Base-by-base conservation (phyloP, 2,113 vertebrate species). In the Archocentrus centrarchus region DNA sequence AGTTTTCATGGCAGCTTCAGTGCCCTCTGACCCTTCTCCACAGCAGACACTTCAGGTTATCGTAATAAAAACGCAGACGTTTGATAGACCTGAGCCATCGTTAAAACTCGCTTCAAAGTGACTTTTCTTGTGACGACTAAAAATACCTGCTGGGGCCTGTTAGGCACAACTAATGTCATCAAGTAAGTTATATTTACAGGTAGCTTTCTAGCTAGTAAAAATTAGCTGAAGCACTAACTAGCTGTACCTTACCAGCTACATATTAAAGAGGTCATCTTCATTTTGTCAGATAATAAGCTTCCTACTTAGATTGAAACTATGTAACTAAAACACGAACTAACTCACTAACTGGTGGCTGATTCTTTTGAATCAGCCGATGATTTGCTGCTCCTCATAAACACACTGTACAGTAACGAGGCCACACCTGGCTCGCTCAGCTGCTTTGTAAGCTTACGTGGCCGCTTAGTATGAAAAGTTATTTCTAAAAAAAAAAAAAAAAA, bases 401-500 rank as follows among this genome's bases (percentile, higher is more conserved):
- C 66, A 73, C 68, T 55, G 68, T 53, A 73, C 47, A 73, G 47
- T 14, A 73, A n/a, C 68, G 53, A 73, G 24, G 47, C 47, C 68
- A 53, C 68, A 53, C 11, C 68, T 53, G 47, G 44, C 66, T 53
- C 17, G 66, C 66, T 70, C 17, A 70, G 68, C 44, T 53, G 68
- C 68, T 73, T 73, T 53, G 18, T 53, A 5, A 5, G 66, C 66
- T n/a, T 11, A 32, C 24, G 30, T 70, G 50, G 17, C 27, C 11
- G 6, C 20, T 55, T 32, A 55, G 24, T 53, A 32, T 17, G 20
- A 32, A 32, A 53, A 2, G 0, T 73, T 32, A 73, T 13, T 73
- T 32, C 47, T 13, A 55, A 73, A 37, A 37, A 37, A 37, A 37
- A 37, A 37, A 37, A 37, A 22, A 24, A 24, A 24, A 24, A 24